phyloP scores from a whole-genome alignment of 2,888 invertebrate genomes.

The Xestia c-nigrum region DNA sequence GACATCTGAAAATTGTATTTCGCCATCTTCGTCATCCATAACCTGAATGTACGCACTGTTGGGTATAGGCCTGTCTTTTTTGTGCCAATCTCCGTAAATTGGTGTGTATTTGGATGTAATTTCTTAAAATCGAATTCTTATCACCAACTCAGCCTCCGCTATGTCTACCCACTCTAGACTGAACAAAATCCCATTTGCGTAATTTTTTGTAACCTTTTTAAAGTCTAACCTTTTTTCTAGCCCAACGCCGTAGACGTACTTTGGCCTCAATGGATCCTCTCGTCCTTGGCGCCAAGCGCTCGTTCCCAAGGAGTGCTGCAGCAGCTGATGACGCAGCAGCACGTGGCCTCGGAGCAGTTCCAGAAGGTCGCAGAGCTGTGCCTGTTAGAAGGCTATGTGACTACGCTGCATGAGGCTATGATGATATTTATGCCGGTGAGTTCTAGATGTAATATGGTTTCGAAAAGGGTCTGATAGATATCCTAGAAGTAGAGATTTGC shows the following conservation, averaged over 20 bases:
- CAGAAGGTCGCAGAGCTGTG: constrained; percentile 88
- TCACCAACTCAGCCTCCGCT: background rate
- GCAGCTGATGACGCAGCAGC: constrained; percentile 76
- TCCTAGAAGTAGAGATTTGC: too few relatives aligned
- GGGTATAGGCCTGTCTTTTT: too few relatives aligned
- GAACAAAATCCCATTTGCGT: background rate
- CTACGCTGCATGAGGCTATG: constrained; percentile 92
- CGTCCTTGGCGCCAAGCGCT: constrained; percentile 77
- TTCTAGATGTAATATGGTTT: constrained; percentile 9
- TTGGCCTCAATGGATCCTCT: constrained; percentile 91
- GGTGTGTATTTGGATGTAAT: background rate
- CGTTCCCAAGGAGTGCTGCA: constrained; percentile 73
- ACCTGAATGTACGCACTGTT: too few relatives aligned
- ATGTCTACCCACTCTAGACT: background rate
- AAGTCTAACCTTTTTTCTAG: constrained; percentile 75
- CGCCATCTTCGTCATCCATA: too few relatives aligned
- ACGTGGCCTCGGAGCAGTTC: constrained; percentile 80
- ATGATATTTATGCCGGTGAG: constrained; percentile 93
- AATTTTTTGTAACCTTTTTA: background rate
- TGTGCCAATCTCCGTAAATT: too few relatives aligned
- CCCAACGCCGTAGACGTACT: constrained; percentile 91
- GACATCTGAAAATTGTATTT: too few relatives aligned
- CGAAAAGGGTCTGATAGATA: background rate
- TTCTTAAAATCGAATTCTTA: background rate
- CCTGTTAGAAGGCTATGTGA: constrained; percentile 90